Conservation (phyloP, 1,140 invertebrate genomes). For the Lucilia sericata region DNA sequence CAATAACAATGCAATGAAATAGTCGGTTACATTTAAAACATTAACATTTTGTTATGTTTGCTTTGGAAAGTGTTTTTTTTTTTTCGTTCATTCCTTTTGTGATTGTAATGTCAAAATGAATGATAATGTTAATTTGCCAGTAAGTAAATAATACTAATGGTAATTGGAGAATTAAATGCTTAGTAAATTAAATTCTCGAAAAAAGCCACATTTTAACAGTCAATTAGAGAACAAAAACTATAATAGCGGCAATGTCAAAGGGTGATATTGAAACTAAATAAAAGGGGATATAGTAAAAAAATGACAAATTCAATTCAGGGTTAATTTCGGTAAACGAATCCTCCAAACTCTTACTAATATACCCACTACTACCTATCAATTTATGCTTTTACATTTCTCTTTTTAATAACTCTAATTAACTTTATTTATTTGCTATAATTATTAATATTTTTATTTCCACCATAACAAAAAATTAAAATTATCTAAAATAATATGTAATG, state of each 20-base stretch:
- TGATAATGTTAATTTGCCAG: conserved; percentile 2
- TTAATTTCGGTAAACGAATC: neutral
- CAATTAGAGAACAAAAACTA: neutral
- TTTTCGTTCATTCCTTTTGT: too few relatives aligned
- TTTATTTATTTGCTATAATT: too few relatives aligned
- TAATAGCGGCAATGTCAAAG: neutral
- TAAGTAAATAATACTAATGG: conserved; percentile 2
- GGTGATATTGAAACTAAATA: neutral
- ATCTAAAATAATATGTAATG: too few relatives aligned
- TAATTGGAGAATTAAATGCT: neutral
- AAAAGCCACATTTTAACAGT: neutral
- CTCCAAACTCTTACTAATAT: too few relatives aligned
- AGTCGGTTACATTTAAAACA: neutral
- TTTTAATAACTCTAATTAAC: too few relatives aligned
- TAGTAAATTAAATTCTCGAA: neutral
- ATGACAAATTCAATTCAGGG: neutral
- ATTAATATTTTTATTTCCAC: too few relatives aligned
- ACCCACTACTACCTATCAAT: too few relatives aligned
- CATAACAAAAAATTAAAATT: too few relatives aligned
- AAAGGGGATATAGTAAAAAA: too few relatives aligned
- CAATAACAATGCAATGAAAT: neutral
- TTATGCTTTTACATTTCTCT: too few relatives aligned
- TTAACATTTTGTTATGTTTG: neutral
- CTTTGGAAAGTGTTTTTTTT: neutral
- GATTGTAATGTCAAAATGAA: neutral